A percentile compares a stretch with the other conserved stretches of the same genome.
phyloP scores from a whole-genome alignment of 2,797 vertebrate species.

The Channa striata region DNA sequence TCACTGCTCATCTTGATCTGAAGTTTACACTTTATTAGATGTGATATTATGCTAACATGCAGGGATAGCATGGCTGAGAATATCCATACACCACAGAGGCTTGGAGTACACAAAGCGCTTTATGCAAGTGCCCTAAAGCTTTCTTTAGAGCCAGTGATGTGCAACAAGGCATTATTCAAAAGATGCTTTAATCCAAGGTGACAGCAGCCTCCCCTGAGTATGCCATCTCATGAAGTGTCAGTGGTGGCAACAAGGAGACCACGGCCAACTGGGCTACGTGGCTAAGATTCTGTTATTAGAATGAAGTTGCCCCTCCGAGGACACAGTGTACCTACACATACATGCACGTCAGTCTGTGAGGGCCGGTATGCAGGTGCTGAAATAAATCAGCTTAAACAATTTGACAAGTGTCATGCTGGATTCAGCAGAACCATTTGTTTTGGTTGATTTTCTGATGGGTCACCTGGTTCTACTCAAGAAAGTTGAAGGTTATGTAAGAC shows the following conservation, averaged over 20 bases:
- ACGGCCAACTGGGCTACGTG: constrained; percentile 45
- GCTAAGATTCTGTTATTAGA: constrained; percentile 37
- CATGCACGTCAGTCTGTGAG: constrained; percentile 28
- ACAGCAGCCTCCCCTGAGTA: constrained; percentile 62
- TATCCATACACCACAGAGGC: constrained; percentile 24
- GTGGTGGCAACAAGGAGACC: constrained; percentile 28
- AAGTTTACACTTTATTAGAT: constrained; percentile 45
- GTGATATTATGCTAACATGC: constrained; percentile 33
- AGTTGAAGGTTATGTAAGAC: constrained; percentile 59
- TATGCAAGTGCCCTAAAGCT: constrained; percentile 45
- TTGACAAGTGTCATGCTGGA: constrained; percentile 39
- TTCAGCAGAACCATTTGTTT: constrained; percentile 37
- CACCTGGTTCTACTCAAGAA: constrained; percentile 28
- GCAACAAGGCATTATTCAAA: constrained; percentile 64
- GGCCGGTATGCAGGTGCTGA: constrained; percentile 31
- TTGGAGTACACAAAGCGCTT: constrained; percentile 50
- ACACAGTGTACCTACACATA: constrained; percentile 13
- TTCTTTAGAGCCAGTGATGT: constrained; percentile 66
- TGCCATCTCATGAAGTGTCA: constrained; percentile 53
- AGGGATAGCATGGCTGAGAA: constrained; percentile 20
- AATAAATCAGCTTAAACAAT: constrained; percentile 7
- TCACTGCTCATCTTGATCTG: constrained; percentile 9
- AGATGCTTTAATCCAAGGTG: constrained; percentile 75
- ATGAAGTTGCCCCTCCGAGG: constrained; percentile 3
- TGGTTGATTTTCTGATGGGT: constrained; percentile 33